Percentiles rank a stretch among this genome's conserved stretches.
These are phyloP conservation scores for Alligator mississippiensis DNA, from an alignment of 2,113 vertebrate species.

Conservation along the genomic window DNA sequence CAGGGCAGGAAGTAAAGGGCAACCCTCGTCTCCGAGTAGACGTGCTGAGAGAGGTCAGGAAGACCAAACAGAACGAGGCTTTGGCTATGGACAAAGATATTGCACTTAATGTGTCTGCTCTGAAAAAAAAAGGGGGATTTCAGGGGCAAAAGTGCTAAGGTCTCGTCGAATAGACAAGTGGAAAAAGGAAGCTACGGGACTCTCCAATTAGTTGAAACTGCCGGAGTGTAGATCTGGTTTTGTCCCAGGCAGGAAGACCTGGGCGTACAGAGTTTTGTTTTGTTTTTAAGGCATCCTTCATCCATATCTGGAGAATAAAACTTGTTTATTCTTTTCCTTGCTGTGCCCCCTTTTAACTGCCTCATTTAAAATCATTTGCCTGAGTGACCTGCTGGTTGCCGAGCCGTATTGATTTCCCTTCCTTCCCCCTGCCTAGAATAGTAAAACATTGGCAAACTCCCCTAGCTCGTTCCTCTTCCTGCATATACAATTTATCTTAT, in stretches of 20 bases:
- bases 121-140: neutral
- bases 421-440: neutral
- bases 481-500: slow-evolving; percentile 19
- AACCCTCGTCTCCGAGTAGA: neutral
- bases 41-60: neutral
- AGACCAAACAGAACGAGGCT: neutral
- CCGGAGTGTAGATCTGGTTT: neutral
- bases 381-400: neutral
- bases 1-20: neutral
- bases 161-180: neutral
- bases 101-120: neutral
- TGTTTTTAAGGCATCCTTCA: too few species aligned
- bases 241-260: slow-evolving; percentile 31
- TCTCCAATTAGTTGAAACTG: neutral
- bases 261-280: neutral
- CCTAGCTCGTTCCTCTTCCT: neutral
- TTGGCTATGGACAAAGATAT: neutral
- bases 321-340: neutral
- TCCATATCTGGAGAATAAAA: neutral
- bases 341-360: neutral
- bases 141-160: neutral
- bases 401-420: neutral
- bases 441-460: too few species aligned
- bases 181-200: slow-evolving; percentile 28
- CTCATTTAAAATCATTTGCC: neutral